phyloP scores from a whole-genome alignment of 2,113 vertebrate genomes.

The Halichoeres trimaculatus region DNA sequence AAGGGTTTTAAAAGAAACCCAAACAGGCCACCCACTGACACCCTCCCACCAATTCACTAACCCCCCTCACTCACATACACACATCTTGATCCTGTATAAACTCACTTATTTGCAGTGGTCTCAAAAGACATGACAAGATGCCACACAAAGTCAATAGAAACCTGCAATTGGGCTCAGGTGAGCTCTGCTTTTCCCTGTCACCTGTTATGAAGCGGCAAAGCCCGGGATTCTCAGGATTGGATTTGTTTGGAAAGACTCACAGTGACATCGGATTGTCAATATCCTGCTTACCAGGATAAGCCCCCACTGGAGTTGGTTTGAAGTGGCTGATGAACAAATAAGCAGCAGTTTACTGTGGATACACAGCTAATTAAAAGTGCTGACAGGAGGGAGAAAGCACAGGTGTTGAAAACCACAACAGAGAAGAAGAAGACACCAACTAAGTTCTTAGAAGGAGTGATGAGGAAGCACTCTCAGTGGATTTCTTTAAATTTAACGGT shows the following conservation, averaged over 20 bases:
- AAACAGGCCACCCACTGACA: conserved; percentile 33
- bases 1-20: conserved; percentile 8
- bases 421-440: not conserved
- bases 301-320: conserved; percentile 46
- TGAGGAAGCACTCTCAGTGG: not conserved
- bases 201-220: not conserved
- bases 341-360: conserved; percentile 53
- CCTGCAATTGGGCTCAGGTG: conserved; percentile 17
- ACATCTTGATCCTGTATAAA: conserved; percentile 27
- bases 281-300: conserved; percentile 46
- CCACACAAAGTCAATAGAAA: conserved; percentile 27
- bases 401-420: conserved; percentile 20
- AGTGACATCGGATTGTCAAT: conserved; percentile 44
- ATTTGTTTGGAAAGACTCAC: conserved; percentile 54
- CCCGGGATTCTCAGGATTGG: conserved; percentile 40
- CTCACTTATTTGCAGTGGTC: conserved; percentile 42
- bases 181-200: conserved; percentile 44
- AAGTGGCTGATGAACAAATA: conserved; percentile 66
- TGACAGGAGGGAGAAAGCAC: conserved; percentile 51
- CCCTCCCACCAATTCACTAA: not conserved
- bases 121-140: conserved; percentile 23
- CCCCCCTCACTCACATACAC: conserved; percentile 4
- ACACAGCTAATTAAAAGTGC: conserved; percentile 68
- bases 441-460: not conserved
- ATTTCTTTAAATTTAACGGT: not conserved